Evolutionary conservation across 2,797 vertebrate genomes (phyloP), one percentile per base, ranked within the genome.

Genomic region (Denticeps clupeoides): DNA sequence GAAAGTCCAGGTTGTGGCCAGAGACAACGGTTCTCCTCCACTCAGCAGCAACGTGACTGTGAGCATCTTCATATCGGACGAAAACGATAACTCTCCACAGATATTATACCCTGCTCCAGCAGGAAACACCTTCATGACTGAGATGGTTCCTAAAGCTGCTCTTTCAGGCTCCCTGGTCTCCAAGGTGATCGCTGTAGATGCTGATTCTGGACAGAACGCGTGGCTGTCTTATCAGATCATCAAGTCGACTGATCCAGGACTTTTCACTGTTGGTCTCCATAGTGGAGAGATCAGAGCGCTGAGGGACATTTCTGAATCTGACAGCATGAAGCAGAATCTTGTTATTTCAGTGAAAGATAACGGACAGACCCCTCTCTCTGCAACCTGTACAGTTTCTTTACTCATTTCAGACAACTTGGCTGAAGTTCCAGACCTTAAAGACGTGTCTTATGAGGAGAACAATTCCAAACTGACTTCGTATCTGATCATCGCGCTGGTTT

Each of bases 201-300:
- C 73, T 0, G 78, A 79, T 47, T 73, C 71, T 0, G 78, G 78
- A 5, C 71, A 74, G 49, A 80, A 77, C 1, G 67, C 70, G 25
- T 68, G 69, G 67, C 52, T 76, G 11, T 64, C 66, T 0, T 80
- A 73, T 55, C 58, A 70, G 9, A 64, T 73, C 12, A 40, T 68
- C 18, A 81, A 85, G 53, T 75, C 83, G 9, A 82, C 78, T 0
- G 82, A 85, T 32, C 46, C 59, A 16, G 65, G 67, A 27, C 66
- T 80, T 52, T 77, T 80, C 42, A 59, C 43, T 32, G 68, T 75
- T 25, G 71, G 65, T 5, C 51, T 47, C 28, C 71, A 72, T 59
- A 77, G 62, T 27, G 72, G 74, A 45, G 76, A 80, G 50, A 73
- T 79, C 24, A 67, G 44, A 49, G 74, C 72, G 1, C 4, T 62